phyloP scores from a whole-genome alignment of 2,113 vertebrate genomes.

The Nansenia antarctica region DNA sequence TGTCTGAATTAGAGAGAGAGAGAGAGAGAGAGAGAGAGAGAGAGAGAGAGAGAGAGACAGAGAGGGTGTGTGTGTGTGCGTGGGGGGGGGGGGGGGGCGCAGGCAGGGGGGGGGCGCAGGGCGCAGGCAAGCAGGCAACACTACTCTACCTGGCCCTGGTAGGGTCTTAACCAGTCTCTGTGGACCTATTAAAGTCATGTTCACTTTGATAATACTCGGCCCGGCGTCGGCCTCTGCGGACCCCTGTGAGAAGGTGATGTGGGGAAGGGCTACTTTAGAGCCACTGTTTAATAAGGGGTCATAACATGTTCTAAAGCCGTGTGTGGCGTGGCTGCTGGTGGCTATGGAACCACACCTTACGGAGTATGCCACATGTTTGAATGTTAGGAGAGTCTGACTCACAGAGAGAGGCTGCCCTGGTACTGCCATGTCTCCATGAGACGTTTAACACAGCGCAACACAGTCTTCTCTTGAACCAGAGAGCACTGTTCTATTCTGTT shows the following conservation, averaged over 20 bases:
- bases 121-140: constrained; percentile 55
- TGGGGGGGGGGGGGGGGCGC: constrained; percentile 56
- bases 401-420: neutral
- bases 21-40: constrained; percentile 21
- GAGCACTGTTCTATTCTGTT: neutral
- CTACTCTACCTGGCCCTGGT: constrained; percentile 62
- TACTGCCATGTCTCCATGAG: constrained; percentile 9
- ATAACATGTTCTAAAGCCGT: constrained; percentile 59
- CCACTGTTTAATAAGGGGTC: constrained; percentile 65
- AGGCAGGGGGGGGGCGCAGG: constrained; percentile 34
- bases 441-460: neutral
- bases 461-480: constrained; percentile 28
- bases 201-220: constrained; percentile 74
- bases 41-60: neutral
- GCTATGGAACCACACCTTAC: constrained; percentile 41
- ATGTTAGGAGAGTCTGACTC: constrained; percentile 5
- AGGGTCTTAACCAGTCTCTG: constrained; percentile 62
- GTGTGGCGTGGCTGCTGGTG: constrained; percentile 46
- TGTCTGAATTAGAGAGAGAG: constrained; percentile 72
- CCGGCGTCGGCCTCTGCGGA: constrained; percentile 56
- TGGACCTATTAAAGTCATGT: constrained; percentile 74
- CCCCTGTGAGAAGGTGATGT: neutral
- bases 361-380: constrained; percentile 29
- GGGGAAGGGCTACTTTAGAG: constrained; percentile 62
- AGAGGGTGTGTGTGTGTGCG: neutral